phyloP scores from a whole-genome alignment of 2,888 invertebrate species.

The Esperia sulphurella region DNA sequence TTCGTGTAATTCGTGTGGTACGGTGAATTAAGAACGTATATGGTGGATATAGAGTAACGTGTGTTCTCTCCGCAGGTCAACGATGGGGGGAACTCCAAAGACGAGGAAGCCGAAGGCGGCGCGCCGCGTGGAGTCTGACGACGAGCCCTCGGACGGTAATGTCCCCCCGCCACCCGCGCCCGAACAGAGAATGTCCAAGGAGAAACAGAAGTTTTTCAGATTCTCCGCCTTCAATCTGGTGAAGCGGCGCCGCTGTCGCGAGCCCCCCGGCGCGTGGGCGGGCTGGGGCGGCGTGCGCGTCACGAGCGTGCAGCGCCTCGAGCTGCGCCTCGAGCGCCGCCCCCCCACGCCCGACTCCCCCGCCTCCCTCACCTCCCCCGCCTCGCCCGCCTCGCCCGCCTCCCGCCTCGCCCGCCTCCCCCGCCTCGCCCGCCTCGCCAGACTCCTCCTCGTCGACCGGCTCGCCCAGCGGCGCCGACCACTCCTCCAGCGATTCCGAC shows the following conservation, averaged over 20 bases:
- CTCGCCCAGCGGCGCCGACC: slow-evolving; percentile 48
- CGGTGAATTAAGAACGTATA: too few species aligned
- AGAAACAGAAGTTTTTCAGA: slow-evolving; percentile 93
- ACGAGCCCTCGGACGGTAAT: slow-evolving; percentile 76
- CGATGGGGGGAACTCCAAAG: slow-evolving; percentile 50
- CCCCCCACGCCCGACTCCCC: slow-evolving; percentile 3
- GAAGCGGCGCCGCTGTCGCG: slow-evolving; percentile 68
- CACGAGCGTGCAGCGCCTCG: slow-evolving; percentile 58
- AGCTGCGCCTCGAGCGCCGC: slow-evolving; percentile 40
- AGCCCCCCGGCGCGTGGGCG: slow-evolving; percentile 60
- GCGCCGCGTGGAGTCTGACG: slow-evolving; percentile 56
- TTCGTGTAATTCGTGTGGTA: too few species aligned
- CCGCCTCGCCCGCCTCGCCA: slow-evolving; percentile 38
- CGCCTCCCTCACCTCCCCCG: slow-evolving; percentile 17
- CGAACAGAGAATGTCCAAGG: slow-evolving; percentile 89
- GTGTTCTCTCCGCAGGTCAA: slow-evolving; percentile 31
- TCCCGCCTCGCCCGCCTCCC: slow-evolving; percentile 47
- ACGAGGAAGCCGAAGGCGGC: slow-evolving; percentile 47
- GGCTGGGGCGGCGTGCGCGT: slow-evolving; percentile 58
- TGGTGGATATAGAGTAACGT: too few species aligned
- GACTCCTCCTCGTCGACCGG: slow-evolving; percentile 62
- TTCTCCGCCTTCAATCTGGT: slow-evolving; percentile 88
- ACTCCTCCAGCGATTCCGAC: background rate
- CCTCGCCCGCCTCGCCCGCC: slow-evolving; percentile 20
- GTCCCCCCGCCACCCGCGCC: slow-evolving; percentile 63